Evolutionary conservation across 2,113 vertebrate genomes (phyloP), one percentile per base, ranked within the genome.

Genomic region (Sprattus sprattus): DNA sequence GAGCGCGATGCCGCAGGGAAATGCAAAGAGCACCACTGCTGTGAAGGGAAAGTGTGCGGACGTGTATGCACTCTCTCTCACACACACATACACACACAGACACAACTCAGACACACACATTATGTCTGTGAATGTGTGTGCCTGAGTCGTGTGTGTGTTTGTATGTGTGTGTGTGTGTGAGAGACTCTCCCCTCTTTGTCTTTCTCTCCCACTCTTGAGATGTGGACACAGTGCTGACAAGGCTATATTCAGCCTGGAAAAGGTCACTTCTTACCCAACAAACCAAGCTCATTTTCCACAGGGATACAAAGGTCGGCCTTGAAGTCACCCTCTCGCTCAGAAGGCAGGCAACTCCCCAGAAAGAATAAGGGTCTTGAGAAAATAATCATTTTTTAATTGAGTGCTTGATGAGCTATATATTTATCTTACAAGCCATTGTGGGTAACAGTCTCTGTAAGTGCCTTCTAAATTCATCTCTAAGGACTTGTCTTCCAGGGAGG

Each of bases 191-290:
- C 39, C 47, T 39, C 71, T 78, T 4, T 78, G 25, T 78, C 71
- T 39, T 39, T 78, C 71, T 78, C 15, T 78, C 71, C 4, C 32
- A 78, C 11, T 13, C 10, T 39, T 78, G 32, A 39, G 28, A 44
- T 4, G 25, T 44, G 45, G 64, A 67, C 9, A 80, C 64, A 32
- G 50, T 83, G 57, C 39, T 25, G 60, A 82, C 49, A 80, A 45
- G 50, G 45, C 44, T 75, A 84, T 80, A 71, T 81, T 85, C 52
- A 71, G 25, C 75, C 54, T 81, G 44, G 81, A 60, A 87, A 82
- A 88, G 78, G 86, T 86, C 88, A 86, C 67, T 86, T 83, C 78
- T 45, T 60, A 81, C 50, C 82, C 84, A 45, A 25, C 44, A 84
- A 87, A 81, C 32, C 44, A 22, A 47, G 49, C 52, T 83, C 80